A percentile compares a stretch with the other conserved stretches of the same genome.
phyloP scores from a whole-genome alignment of 2,797 vertebrate species.

The Cheirogaleus major region DNA sequence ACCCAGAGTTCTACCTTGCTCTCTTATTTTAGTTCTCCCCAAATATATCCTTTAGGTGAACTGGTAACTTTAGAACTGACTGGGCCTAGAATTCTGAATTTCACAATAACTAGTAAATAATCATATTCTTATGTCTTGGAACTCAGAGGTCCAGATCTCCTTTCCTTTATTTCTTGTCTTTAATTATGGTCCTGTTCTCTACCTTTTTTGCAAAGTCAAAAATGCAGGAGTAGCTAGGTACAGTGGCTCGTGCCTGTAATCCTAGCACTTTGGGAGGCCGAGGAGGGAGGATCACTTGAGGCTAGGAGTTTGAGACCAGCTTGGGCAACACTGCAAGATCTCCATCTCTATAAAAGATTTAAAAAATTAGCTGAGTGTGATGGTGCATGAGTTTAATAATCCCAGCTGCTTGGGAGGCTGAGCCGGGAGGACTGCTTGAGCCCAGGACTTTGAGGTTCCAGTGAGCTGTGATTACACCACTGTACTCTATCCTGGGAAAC shows the following conservation, averaged over 20 bases:
- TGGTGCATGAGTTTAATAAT: not conserved
- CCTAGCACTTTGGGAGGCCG: not conserved
- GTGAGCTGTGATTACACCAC: not conserved
- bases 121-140: not conserved
- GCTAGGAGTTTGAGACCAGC: not conserved
- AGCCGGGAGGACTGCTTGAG: not conserved
- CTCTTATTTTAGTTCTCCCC: not conserved
- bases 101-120: conserved; percentile 16
- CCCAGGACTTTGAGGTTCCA: not conserved
- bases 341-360: not conserved
- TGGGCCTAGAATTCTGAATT: not conserved
- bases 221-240: not conserved
- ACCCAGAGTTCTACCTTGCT: not conserved
- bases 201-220: not conserved
- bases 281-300: not conserved
- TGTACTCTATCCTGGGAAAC: not conserved
- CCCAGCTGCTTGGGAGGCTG: not conserved
- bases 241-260: not conserved
- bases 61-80: not conserved
- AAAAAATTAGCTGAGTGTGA: not conserved
- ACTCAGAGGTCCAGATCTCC: not conserved
- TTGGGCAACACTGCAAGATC: not conserved
- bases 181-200: not conserved
- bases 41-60: not conserved
- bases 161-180: not conserved